phyloP scores from a whole-genome alignment of 2,797 vertebrate genomes.

The Phoxinus dragarum region DNA sequence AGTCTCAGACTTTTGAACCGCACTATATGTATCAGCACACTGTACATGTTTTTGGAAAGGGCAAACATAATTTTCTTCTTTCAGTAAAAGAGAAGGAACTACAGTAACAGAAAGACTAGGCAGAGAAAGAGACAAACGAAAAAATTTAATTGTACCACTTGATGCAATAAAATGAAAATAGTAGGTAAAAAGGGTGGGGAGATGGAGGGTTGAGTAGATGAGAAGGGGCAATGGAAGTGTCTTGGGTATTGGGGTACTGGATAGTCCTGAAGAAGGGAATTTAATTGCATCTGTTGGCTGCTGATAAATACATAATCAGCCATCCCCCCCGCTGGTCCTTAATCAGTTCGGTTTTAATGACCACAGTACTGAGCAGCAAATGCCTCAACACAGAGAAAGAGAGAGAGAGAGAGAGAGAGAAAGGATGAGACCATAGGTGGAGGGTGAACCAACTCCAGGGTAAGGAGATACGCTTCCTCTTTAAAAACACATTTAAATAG shows the following conservation, averaged over 20 bases:
- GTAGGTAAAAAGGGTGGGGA: neutral
- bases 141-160: conserved; percentile 42
- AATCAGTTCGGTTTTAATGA: conserved; percentile 77
- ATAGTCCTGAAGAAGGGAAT: conserved; percentile 72
- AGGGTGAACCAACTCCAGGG: neutral
- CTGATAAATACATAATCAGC: conserved; percentile 81
- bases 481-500: neutral
- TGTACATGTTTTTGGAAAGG: neutral
- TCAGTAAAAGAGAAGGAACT: conserved; percentile 56
- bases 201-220: neutral
- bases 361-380: conserved; percentile 68
- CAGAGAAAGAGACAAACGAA: no score
- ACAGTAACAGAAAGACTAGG: conserved; percentile 12
- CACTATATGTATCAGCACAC: neutral
- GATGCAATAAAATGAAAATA: conserved; percentile 32
- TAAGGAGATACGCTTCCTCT: neutral
- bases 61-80: neutral
- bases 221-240: conserved; percentile 21
- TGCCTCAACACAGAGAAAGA: conserved; percentile 37
- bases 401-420: neutral
- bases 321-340: conserved; percentile 70
- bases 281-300: conserved; percentile 79
- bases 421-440: conserved; percentile 8
- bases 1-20: neutral
- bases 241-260: conserved; percentile 38